Evolutionary conservation across 2,797 vertebrate genomes (phyloP), one percentile per base, ranked within the genome.

Genomic region (Gouania willdenowi): DNA sequence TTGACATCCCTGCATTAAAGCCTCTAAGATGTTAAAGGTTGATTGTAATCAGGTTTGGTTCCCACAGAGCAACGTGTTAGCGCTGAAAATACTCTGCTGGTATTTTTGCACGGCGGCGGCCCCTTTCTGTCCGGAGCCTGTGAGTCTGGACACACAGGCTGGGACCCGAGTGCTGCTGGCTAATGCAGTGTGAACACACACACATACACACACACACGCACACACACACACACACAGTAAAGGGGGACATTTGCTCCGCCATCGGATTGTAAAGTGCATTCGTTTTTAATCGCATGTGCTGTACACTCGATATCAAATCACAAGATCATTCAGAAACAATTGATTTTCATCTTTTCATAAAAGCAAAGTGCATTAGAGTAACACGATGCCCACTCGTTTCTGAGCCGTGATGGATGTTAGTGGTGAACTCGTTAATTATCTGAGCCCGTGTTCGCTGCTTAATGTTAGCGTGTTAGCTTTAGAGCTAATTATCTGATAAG

Each of bases 331-430:
- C 57, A 81, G 69, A 46, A 81, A 44, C 16, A 51, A 89, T 89
- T 62, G 88, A 89, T 89, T 83, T 60, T 61, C 26, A 68, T 67
- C 66, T 70, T 80, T 86, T 85, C 71, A 85, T 84, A 73, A 69
- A 61, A 75, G 66, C 55, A 75, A 52, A 68, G 71, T 79, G 81
- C 81, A 84, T 87, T 83, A 80, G 78, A 45, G 86, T 76, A 88
- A 89, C 53, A 58, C 49, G 75, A 88, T 71, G 44, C 82, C 29
- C 26, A 38, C 57, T 70, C 33, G 42, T 67, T 38, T 33, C 41
- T 30, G 51, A 18, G 10, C 34, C 12, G 19, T 79, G 78, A 82
- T 75, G 63, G 84, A 83, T 78, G 58, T 50, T 26, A 37, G 30
- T 12, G 43, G 35, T 41, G 21, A 14, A 34, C 26, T 60, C 38